A percentile compares a stretch with the other conserved stretches of the same genome.
phyloP scores from a whole-genome alignment of 2,797 vertebrate genomes.

The Manis javanica region DNA sequence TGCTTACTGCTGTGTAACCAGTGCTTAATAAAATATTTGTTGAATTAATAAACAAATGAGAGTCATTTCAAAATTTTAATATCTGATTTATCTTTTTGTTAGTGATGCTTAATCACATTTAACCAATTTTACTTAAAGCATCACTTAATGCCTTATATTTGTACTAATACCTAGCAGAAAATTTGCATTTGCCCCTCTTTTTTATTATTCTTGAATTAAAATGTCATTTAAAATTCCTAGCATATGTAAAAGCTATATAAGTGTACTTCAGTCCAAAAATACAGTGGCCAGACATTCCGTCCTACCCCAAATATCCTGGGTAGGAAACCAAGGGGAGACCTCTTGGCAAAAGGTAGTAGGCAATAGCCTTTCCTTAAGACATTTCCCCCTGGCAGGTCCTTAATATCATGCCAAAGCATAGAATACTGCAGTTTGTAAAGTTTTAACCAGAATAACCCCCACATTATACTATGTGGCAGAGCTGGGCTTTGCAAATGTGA shows the following conservation, averaged over 20 bases:
- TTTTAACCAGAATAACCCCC: background rate
- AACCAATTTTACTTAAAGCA: background rate
- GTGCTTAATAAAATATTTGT: background rate
- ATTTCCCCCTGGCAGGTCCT: background rate
- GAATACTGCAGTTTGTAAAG: background rate
- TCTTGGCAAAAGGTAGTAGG: background rate
- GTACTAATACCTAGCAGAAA: background rate
- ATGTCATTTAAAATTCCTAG: slow-evolving; percentile 37
- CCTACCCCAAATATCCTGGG: background rate
- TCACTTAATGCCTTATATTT: background rate
- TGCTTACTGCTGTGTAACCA: background rate
- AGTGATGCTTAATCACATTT: background rate
- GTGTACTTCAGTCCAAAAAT: background rate
- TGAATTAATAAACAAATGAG: slow-evolving; percentile 12
- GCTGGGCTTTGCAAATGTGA: background rate
- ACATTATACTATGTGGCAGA: background rate
- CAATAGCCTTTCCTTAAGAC: background rate
- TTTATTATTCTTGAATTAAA: slow-evolving; percentile 16
- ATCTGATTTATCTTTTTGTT: background rate
- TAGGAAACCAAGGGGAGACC: background rate
- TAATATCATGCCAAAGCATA: background rate
- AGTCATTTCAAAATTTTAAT: background rate
- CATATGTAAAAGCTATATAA: slow-evolving; percentile 30
- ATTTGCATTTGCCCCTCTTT: slow-evolving; percentile 34
- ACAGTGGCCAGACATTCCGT: slow-evolving; percentile 19